Evolutionary conservation across 2,797 vertebrate genomes (phyloP), one percentile per base, ranked within the genome.

Genomic region (Microhierax caerulescens): DNA sequence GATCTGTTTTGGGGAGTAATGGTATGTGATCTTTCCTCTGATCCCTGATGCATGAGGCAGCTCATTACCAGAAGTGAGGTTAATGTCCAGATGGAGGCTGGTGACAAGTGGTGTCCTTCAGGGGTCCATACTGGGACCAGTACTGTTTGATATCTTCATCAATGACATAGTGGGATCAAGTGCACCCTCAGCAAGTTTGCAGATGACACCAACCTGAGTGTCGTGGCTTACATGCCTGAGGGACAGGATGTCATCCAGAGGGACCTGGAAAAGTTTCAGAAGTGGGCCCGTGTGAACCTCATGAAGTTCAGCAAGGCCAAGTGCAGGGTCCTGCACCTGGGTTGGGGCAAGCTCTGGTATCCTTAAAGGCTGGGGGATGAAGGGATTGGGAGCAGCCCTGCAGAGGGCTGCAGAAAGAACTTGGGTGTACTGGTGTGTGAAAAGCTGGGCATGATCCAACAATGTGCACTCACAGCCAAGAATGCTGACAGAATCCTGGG

Each of bases 171-270:
- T 0, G 1, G 30, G 41, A 51, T 7, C 9, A 5, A 69, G 43
- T 53, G 36, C 41, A 73, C 5, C 25, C 65, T 43, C 3, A 2
- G 75, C 9, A n/a, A n/a, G 8, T 41, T 11, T 54, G 34, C 45
- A 37, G 36, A 8, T 0, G 9, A 30, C 27, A 43, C 32, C 36
- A 60, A 60, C 15, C 24, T 25, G 34, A 54, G 53, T 12, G 9
- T 5, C 32, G 28, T 0, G 1, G 25, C 1, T 9, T 11, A 28
- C 20, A 5, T 2, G 0, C 3, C 39, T 32, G 17, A 56, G 28
- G 27, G 20, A 30, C 11, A 24, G 21, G 18, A 80, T 36, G 25
- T 2, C 7, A 27, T 41, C 19, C 48, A 22, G 17, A 57, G 11
- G 24, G 36, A 57, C 9, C 4, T 39, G 57, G 24, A 57, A 13